Evolutionary conservation across 2,113 vertebrate species (phyloP).

Genomic region (Neoarius graeffei): DNA sequence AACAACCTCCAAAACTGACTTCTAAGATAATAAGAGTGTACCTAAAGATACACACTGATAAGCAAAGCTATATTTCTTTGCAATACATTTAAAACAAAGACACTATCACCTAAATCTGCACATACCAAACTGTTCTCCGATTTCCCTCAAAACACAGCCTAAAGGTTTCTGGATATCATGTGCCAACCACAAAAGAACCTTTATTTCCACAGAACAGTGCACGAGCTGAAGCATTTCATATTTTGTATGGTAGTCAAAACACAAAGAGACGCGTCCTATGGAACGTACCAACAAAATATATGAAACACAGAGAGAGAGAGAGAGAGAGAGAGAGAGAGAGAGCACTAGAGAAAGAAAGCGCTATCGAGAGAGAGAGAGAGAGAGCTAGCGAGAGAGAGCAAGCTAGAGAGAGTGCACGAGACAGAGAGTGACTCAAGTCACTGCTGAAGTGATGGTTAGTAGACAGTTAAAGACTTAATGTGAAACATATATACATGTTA

Average conservation of each 20-base stretch:
- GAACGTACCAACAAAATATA: neutral
- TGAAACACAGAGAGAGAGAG: neutral
- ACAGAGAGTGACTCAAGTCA: neutral
- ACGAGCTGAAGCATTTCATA: neutral
- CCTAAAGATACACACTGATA: neutral
- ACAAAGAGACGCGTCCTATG: neutral
- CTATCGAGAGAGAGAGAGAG: neutral
- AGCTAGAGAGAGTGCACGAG: neutral
- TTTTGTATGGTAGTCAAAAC: conserved; percentile 8
- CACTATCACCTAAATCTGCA: neutral
- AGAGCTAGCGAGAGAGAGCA: neutral
- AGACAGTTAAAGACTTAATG: neutral
- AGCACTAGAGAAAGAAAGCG: neutral
- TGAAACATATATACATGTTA: neutral
- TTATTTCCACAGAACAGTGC: neutral
- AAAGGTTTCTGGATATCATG: neutral
- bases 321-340: neutral
- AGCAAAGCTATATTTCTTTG: conserved; percentile 2
- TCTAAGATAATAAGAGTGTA: neutral
- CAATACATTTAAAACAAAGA: neutral
- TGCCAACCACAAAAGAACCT: neutral
- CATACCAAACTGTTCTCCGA: neutral
- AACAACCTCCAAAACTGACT: neutral
- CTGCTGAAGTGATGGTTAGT: neutral
- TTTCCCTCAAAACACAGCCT: neutral